A percentile compares a stretch with the other conserved stretches of the same genome.
Conservation (phyloP, 2,888 invertebrate species). For the Leistus spinibarbis region DNA sequence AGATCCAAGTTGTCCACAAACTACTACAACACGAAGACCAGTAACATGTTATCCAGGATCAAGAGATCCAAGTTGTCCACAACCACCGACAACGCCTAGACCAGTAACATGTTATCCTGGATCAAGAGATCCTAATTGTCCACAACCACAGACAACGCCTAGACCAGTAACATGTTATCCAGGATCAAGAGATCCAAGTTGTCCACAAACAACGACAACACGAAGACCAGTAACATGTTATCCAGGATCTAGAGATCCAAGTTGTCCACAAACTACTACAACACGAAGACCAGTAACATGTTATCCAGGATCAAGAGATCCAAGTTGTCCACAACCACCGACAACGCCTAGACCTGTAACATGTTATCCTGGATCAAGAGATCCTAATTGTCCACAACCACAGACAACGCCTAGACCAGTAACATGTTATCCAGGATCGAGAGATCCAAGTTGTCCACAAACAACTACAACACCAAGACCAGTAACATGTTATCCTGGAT, state of each 20-base stretch:
- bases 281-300: constrained; percentile 46
- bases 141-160: constrained; percentile 31
- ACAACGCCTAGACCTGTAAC: constrained; percentile 41
- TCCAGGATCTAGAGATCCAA: constrained; percentile 44
- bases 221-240: constrained; percentile 24
- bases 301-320: constrained; percentile 49
- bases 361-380: constrained; percentile 50
- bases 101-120: constrained; percentile 47
- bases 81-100: constrained; percentile 41
- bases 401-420: constrained; percentile 36
- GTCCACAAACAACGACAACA: constrained; percentile 49
- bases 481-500: constrained; percentile 12
- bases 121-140: constrained; percentile 45
- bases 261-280: constrained; percentile 42
- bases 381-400: constrained; percentile 48
- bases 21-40: constrained; percentile 43
- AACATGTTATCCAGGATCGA: constrained; percentile 45
- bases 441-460: constrained; percentile 45
- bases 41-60: constrained; percentile 50
- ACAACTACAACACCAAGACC: neutral
- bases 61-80: constrained; percentile 50
- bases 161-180: constrained; percentile 48
- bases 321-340: constrained; percentile 47
- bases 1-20: constrained; percentile 46
- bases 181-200: constrained; percentile 53